These are phyloP conservation scores for Hexactinellida sp. DNA, from an alignment of 37 sponge, comb jelly and placozoan species.

Conservation along the genomic window DNA sequence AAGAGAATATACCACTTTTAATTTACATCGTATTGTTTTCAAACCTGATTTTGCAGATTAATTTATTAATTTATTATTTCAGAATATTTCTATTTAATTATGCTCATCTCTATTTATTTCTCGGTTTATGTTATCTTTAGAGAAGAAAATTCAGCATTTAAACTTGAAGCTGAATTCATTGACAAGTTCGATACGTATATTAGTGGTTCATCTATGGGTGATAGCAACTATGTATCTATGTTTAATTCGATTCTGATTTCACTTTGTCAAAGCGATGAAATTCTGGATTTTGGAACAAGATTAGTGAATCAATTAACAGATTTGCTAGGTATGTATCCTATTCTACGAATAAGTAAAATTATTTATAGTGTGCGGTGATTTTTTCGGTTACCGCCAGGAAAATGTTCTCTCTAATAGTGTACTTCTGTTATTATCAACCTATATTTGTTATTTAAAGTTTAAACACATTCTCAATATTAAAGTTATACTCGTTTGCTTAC, in stretches of 20 bases:
- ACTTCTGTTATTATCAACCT: no score
- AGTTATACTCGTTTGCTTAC: no score
- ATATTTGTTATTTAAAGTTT: no score
- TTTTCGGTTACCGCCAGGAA: no score
- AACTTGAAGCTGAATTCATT: conserved; percentile 73
- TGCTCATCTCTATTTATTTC: background rate
- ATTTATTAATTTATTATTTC: background rate
- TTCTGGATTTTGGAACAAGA: background rate
- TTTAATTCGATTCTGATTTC: background rate
- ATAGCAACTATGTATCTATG: conserved; percentile 28
- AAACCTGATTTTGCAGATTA: background rate
- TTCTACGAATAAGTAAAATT: no score
- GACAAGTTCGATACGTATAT: conserved; percentile 69
- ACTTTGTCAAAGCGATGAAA: background rate
- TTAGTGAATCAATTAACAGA: background rate
- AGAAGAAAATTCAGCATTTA: background rate
- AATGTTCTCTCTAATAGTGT: no score
- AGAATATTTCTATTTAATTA: no score
- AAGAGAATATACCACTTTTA: no score
- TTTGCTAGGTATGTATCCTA: background rate
- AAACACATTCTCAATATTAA: no score
- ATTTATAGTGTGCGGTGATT: no score
- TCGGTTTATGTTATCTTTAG: background rate
- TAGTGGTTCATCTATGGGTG: conserved; percentile 50
- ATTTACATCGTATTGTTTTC: no score